Evolutionary conservation across 2,888 invertebrate genomes (phyloP).

Genomic region (Lepetodrilus schrolli): DNA sequence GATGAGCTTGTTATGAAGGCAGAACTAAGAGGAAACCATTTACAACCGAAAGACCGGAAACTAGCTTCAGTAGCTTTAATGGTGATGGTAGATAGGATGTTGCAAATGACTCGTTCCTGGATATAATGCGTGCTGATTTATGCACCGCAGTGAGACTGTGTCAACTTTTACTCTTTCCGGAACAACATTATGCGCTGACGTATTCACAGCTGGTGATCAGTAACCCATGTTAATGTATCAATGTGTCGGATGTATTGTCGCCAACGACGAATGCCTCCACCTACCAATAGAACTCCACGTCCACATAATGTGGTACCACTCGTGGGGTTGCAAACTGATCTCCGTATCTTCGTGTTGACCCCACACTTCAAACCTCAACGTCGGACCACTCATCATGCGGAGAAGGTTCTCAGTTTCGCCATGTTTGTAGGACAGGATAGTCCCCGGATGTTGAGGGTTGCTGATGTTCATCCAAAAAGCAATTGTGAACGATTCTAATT

Average conservation of each 20-base stretch:
- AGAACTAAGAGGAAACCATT: too few species aligned
- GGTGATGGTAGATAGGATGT: too few species aligned
- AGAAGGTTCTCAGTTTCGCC: slow-evolving; percentile 52
- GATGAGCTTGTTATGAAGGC: too few species aligned
- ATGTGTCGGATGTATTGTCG: too few species aligned
- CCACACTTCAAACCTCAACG: slow-evolving; percentile 58
- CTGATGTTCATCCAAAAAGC: slow-evolving; percentile 70
- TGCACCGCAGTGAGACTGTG: too few species aligned
- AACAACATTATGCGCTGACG: too few species aligned
- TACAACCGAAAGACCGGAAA: too few species aligned
- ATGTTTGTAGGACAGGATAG: slow-evolving; percentile 68
- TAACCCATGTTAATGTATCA: background rate
- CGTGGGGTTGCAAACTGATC: slow-evolving; percentile 50
- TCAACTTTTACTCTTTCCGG: too few species aligned
- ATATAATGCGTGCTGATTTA: too few species aligned
- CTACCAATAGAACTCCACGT: slow-evolving; percentile 66
- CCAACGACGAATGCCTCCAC: slow-evolving; percentile 16
- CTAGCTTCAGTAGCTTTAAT: too few species aligned
- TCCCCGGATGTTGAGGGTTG: slow-evolving; percentile 49
- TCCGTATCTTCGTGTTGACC: slow-evolving; percentile 50
- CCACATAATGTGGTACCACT: slow-evolving; percentile 70
- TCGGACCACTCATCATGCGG: slow-evolving; percentile 62
- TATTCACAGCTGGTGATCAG: background rate
- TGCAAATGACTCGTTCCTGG: too few species aligned
- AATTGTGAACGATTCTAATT: slow-evolving; percentile 67